Percentiles rank a stretch among this genome's conserved stretches.
Evolutionary conservation across 1,140 invertebrate species (phyloP).

Genomic region (Odontomachus brunneus): DNA sequence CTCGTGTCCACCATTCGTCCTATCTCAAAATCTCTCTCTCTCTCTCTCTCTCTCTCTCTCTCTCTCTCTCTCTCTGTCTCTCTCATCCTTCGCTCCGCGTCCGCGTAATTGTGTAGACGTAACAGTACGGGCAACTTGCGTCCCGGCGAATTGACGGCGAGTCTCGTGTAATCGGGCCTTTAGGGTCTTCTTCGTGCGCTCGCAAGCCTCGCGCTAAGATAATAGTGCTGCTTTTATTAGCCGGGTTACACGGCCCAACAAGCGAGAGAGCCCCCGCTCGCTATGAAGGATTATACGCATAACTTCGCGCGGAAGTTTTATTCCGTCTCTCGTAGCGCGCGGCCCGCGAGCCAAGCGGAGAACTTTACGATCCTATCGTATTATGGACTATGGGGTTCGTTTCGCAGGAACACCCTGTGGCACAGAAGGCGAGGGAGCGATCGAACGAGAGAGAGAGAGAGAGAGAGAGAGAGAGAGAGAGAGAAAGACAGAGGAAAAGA

Average conservation of each 20-base stretch:
- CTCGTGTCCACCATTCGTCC: no score
- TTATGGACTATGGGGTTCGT: neutral
- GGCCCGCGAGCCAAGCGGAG: neutral
- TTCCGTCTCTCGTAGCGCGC: neutral
- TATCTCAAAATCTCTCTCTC: constrained; percentile 19
- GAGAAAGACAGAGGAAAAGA: no score
- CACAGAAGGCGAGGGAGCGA: no score
- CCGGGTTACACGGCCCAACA: no score
- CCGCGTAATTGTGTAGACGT: constrained; percentile 13
- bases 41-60: no score
- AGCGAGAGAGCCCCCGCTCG: no score
- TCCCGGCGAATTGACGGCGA: neutral
- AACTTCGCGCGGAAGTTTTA: constrained; percentile 26
- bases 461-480: no score
- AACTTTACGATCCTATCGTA: neutral
- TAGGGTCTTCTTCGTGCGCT: no score
- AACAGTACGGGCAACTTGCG: neutral
- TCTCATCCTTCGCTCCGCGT: constrained; percentile 3
- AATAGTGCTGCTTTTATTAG: neutral
- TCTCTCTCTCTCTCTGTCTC: no score
- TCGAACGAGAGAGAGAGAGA: no score
- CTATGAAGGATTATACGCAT: neutral
- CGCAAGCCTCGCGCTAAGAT: neutral
- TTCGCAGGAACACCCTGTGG: neutral
- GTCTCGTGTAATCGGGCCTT: no score